Evolutionary conservation across 2,888 invertebrate species (phyloP).

Genomic region (Agrotis segetum): DNA sequence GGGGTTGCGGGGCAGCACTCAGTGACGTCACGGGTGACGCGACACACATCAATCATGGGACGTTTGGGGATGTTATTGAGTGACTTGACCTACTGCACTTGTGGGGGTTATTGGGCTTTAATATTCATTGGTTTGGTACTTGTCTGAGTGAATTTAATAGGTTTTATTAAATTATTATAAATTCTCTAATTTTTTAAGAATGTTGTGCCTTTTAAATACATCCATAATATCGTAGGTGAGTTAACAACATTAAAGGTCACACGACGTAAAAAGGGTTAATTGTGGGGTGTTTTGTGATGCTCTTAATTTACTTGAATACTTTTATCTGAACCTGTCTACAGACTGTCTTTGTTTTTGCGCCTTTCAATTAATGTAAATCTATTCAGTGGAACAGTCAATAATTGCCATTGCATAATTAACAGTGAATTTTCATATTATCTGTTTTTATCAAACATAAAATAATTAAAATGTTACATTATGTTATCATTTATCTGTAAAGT

Average conservation of each 20-base stretch:
- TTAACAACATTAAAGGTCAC: no score
- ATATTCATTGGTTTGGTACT: conserved; percentile 11
- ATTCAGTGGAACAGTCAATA: not conserved
- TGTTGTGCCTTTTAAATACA: no score
- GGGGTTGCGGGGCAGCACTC: conserved; percentile 43
- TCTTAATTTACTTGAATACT: not conserved
- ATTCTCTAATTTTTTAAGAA: no score
- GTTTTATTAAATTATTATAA: not conserved
- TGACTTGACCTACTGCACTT: conserved; percentile 52
- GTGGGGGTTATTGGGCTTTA: conserved; percentile 9
- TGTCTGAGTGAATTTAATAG: conserved; percentile 21
- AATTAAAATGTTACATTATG: not conserved
- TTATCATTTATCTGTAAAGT: no score
- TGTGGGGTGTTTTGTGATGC: not conserved
- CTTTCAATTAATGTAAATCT: not conserved
- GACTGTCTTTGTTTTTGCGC: not conserved
- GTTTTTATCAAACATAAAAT: not conserved
- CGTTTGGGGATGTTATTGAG: conserved; percentile 34
- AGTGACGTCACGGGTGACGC: conserved; percentile 48
- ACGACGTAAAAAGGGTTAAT: no score
- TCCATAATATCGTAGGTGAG: no score
- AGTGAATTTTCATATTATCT: not conserved
- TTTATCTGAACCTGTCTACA: not conserved
- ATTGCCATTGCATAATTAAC: not conserved
- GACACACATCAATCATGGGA: conserved; percentile 46